Percentiles rank a stretch among this genome's conserved stretches.
phyloP scores from a whole-genome alignment of 2,888 invertebrate species.

The Erannis defoliaria region DNA sequence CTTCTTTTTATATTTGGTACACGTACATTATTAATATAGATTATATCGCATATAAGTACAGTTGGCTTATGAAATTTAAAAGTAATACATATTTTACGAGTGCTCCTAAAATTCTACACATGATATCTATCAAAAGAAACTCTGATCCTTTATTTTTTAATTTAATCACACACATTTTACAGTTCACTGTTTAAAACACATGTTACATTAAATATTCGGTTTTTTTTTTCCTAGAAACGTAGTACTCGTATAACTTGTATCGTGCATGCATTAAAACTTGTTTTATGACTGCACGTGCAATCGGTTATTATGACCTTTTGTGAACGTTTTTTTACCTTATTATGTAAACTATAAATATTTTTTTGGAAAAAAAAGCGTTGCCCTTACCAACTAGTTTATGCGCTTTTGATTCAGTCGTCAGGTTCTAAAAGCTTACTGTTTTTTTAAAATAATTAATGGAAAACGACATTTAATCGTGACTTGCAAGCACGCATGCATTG shows the following conservation, averaged over 20 bases:
- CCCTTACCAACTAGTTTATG: neutral
- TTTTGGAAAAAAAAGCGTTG: neutral
- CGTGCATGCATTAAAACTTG: conserved; percentile 6
- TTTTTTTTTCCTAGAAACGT: conserved; percentile 10
- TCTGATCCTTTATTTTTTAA: no score
- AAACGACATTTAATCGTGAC: neutral
- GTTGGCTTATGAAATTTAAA: no score
- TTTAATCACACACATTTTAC: neutral
- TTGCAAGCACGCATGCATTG: no score
- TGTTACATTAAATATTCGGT: no score
- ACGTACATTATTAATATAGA: no score
- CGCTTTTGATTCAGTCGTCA: neutral
- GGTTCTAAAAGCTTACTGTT: neutral
- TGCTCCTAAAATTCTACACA: no score
- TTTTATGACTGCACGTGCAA: neutral
- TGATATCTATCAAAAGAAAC: no score
- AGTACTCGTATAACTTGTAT: conserved; percentile 4
- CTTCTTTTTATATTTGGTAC: no score
- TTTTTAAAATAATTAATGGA: neutral
- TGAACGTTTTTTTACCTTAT: neutral
- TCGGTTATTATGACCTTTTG: conserved; percentile 4
- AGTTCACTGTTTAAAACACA: neutral
- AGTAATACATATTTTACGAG: no score
- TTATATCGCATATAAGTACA: no score
- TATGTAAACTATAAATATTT: neutral